These are phyloP conservation scores for Eulemur mongoz DNA, from an alignment of 2,797 vertebrate species.

Conservation along the genomic window DNA sequence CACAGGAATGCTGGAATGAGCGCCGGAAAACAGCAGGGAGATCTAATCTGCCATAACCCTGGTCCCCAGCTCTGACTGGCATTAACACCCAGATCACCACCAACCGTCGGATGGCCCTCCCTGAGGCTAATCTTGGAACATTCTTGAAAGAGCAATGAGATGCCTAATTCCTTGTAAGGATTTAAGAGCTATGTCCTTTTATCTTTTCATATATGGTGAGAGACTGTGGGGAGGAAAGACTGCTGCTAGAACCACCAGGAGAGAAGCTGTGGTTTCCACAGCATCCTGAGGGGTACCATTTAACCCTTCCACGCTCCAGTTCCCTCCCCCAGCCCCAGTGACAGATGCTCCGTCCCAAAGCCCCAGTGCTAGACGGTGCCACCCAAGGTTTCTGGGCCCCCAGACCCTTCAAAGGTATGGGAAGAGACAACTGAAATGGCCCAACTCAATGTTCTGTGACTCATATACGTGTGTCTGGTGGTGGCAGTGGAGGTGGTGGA, in stretches of 20 bases:
- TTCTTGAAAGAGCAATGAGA: slow-evolving; percentile 1
- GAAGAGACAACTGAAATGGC: slow-evolving; percentile 62
- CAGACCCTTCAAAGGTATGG: slow-evolving; percentile 66
- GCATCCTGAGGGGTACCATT: neutral
- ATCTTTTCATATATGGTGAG: neutral
- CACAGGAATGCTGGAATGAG: neutral
- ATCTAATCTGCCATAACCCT: neutral
- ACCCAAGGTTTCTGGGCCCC: slow-evolving; percentile 69
- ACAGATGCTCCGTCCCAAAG: slow-evolving; percentile 18
- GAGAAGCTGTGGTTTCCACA: neutral
- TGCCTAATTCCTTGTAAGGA: neutral
- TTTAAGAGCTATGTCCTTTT: neutral
- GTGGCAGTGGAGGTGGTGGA: neutral
- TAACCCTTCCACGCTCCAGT: neutral
- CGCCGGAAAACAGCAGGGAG: neutral
- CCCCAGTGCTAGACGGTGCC: neutral
- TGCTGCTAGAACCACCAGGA: neutral
- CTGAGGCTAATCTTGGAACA: neutral
- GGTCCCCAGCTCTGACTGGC: neutral
- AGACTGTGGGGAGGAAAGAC: slow-evolving; percentile 36
- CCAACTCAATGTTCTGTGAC: slow-evolving; percentile 32
- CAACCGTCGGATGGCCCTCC: neutral
- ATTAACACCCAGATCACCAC: neutral
- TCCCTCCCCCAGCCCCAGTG: slow-evolving; percentile 49
- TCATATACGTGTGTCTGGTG: neutral